Percentiles rank a stretch among this genome's conserved stretches.
Conservation (phyloP, 2,888 invertebrate species). For the Blastobasis adustella region DNA sequence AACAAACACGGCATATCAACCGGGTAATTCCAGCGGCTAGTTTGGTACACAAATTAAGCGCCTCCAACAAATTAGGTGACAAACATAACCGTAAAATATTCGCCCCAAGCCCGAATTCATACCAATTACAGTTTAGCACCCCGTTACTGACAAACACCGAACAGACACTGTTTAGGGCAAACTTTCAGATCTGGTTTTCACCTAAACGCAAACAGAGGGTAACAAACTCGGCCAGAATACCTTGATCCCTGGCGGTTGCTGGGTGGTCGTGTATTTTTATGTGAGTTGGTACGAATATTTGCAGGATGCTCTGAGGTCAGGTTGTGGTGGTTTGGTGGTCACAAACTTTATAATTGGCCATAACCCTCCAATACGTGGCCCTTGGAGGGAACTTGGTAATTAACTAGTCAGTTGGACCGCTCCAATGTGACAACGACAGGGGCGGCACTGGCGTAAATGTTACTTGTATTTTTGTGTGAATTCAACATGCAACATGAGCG, state of each 20-base stretch:
- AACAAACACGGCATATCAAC: no score
- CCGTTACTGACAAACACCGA: slow-evolving; percentile 33
- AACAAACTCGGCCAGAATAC: slow-evolving; percentile 21
- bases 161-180: slow-evolving; percentile 48
- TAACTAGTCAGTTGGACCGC: slow-evolving; percentile 36
- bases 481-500: no score
- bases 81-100: slow-evolving; percentile 19
- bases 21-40: no score
- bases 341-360: slow-evolving; percentile 69
- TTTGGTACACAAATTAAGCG: no score
- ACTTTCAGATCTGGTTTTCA: slow-evolving; percentile 60
- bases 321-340: slow-evolving; percentile 28
- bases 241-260: slow-evolving; percentile 24
- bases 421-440: slow-evolving; percentile 2
- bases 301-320: slow-evolving; percentile 18
- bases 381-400: slow-evolving; percentile 45
- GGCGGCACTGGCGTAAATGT: background rate
- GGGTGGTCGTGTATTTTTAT: background rate
- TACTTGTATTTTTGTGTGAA: no score
- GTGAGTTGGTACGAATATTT: background rate
- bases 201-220: slow-evolving; percentile 51
- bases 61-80: slow-evolving; percentile 24
- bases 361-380: slow-evolving; percentile 52
- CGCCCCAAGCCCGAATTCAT: slow-evolving; percentile 6
- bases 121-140: slow-evolving; percentile 24